phyloP scores from a whole-genome alignment of 2,888 invertebrate species.

The Hypselothyrea guttata region DNA sequence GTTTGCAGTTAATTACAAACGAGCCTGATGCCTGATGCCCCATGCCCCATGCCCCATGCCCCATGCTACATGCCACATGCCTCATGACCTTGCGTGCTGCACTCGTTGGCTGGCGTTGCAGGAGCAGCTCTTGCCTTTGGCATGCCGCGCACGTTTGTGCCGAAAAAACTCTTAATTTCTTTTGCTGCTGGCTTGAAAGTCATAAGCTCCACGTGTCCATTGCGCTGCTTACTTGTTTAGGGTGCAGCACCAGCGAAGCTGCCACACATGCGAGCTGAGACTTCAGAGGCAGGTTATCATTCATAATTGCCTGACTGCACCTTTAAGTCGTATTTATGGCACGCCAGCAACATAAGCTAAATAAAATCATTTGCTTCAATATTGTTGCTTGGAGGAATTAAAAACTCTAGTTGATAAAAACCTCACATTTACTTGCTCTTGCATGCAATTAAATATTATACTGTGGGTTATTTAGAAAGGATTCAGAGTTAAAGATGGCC shows the following conservation, averaged over 20 bases:
- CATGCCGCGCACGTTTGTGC: conserved; percentile 65
- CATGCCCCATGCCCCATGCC: too few relatives aligned
- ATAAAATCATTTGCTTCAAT: too few relatives aligned
- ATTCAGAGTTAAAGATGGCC: too few relatives aligned
- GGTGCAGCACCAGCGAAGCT: conserved; percentile 48
- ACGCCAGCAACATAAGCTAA: conserved; percentile 14
- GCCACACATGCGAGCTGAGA: not conserved
- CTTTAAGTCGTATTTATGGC: conserved; percentile 56
- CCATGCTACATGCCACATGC: conserved; percentile 14
- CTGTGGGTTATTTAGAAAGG: too few relatives aligned
- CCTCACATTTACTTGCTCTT: too few relatives aligned
- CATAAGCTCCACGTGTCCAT: conserved; percentile 59
- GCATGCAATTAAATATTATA: too few relatives aligned
- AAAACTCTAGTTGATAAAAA: too few relatives aligned
- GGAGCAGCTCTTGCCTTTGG: conserved; percentile 40
- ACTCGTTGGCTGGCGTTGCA: conserved; percentile 41
- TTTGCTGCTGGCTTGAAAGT: conserved; percentile 35
- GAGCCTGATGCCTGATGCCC: conserved; percentile 24
- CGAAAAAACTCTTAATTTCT: conserved; percentile 74
- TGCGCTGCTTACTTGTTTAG: conserved; percentile 38
- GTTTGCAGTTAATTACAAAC: conserved; percentile 69
- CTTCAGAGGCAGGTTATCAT: conserved; percentile 55
- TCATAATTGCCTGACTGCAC: conserved; percentile 72
- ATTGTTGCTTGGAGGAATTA: too few relatives aligned
- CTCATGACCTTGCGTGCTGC: conserved; percentile 74